Base-by-base conservation (phyloP, 2,797 vertebrate genomes). In the Liparis tanakae region DNA sequence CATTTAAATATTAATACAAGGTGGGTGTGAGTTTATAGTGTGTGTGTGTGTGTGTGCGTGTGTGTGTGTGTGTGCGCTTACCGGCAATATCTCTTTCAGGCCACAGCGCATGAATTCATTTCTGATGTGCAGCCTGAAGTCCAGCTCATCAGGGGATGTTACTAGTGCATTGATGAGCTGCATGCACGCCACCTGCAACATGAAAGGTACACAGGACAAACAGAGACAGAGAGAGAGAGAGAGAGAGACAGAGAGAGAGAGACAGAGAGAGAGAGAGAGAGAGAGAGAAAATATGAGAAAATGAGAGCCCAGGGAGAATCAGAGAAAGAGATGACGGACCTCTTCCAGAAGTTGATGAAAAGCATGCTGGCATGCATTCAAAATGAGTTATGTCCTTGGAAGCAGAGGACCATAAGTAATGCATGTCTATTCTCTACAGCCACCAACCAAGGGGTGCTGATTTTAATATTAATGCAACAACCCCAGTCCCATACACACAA, bases 31-130 rank as follows among this genome's bases (percentile, higher is more conserved):
- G 36, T 41, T 41, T 30, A 30, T 30, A 30, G 25, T 20, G 33
- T n/a, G 5, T 25, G 58, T 56, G 15, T 22, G 18, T 36, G 46
- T 9, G 60, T 20, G 34, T 39, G n/a, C 15, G 8, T 39, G 50
- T 25, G 14, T n/a, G 2, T 30, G 25, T 30, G 25, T 30, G 25
- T 30, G 25, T 43, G 67, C 58, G 74, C 96, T 97, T 96, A 98
- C 98, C 86, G 96, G 97, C 89, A 99, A 90, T 91, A 96, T 95
- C 85, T 98, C 96, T 94, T 96, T 98, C 90, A 99, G 95, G 91
- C 97, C 98, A 85, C 96, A 97, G 83, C 97, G 97, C 95, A 98
- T 97, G 94, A 99, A 99, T 95, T 99, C 97, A 95, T 99, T 99
- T 94, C 97, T 96, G 92, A 99, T 96, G 90, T 99, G 98, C 88